Percentiles rank a stretch among this genome's conserved stretches.
These are phyloP conservation scores for Drosophila recens DNA, from an alignment of 2,888 invertebrate species.

Conservation along the genomic window DNA sequence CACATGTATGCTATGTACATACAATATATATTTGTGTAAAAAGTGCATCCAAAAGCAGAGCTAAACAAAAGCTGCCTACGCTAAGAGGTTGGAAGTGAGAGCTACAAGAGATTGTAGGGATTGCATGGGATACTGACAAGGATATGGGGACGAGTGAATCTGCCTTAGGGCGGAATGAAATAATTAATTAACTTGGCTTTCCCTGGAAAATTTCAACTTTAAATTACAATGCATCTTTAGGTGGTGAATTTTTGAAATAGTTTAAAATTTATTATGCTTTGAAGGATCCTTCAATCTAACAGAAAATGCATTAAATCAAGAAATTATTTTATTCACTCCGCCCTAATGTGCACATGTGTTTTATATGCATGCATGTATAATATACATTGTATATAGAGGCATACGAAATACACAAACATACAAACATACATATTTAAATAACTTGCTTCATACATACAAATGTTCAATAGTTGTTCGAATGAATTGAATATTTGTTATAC, in stretches of 20 bases:
- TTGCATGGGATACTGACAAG: neutral
- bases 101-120: slow-evolving; percentile 12
- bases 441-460: slow-evolving; percentile 28
- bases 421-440: slow-evolving; percentile 19
- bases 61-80: slow-evolving; percentile 75
- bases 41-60: slow-evolving; percentile 75
- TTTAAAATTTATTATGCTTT: no score
- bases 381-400: slow-evolving; percentile 9
- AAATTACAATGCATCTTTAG: no score
- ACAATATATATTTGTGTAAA: slow-evolving; percentile 39
- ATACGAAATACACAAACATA: slow-evolving; percentile 32
- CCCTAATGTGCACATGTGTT: neutral
- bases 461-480: slow-evolving; percentile 55
- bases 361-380: neutral
- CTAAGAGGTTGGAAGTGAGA: slow-evolving; percentile 25
- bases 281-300: no score
- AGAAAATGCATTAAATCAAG: neutral
- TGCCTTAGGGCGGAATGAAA: neutral
- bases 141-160: neutral
- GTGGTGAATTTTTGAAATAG: no score
- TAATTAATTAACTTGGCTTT: neutral
- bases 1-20: slow-evolving; percentile 22
- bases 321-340: neutral
- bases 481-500: slow-evolving; percentile 45
- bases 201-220: no score